Conservation (phyloP, 2,797 vertebrate genomes). For the Prionace glauca region DNA sequence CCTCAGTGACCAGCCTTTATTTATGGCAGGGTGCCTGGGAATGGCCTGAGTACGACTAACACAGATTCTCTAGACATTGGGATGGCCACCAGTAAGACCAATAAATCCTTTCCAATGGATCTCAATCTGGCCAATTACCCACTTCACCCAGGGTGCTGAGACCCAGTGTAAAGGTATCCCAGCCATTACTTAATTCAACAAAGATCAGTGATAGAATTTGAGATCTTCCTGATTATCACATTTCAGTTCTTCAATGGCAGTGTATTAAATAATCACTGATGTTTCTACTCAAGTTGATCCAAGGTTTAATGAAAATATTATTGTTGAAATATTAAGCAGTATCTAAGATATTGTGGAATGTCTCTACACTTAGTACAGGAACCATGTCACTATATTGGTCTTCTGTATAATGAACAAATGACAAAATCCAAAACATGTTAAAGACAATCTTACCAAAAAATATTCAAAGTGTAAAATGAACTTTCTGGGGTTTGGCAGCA, state of each 20-base stretch:
- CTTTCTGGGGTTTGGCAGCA: too few relatives aligned
- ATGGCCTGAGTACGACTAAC: too few relatives aligned
- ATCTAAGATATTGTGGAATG: neutral
- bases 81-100: too few relatives aligned
- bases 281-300: neutral
- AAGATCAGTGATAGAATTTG: neutral
- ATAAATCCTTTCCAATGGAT: too few relatives aligned
- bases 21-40: too few relatives aligned
- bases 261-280: neutral
- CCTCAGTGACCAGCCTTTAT: too few relatives aligned
- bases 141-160: neutral
- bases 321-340: slow-evolving; percentile 4
- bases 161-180: neutral
- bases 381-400: neutral
- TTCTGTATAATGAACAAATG: neutral
- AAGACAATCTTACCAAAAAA: too few relatives aligned
- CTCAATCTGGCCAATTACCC: neutral
- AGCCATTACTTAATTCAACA: neutral
- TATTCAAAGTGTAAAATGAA: too few relatives aligned
- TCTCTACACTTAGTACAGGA: neutral
- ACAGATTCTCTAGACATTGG: too few relatives aligned
- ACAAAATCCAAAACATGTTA: neutral
- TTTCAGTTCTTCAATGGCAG: neutral
- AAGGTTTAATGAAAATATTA: neutral
- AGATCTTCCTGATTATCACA: neutral